Percentiles rank a stretch among this genome's conserved stretches.
Conservation (phyloP, 2,797 vertebrate species). For the Halcyon badia region DNA sequence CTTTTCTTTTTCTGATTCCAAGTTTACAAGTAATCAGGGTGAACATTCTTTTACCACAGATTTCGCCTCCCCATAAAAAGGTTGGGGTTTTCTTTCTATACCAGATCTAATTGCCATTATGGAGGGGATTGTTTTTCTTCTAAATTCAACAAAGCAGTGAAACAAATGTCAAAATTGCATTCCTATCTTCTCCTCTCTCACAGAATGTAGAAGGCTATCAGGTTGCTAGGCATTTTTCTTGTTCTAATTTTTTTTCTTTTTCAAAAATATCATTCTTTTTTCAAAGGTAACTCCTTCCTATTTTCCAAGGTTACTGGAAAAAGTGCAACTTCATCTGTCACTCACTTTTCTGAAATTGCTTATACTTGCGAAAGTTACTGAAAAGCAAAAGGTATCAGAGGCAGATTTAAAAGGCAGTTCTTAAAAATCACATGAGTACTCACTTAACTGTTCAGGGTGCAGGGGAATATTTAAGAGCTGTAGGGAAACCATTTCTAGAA, state of each 20-base stretch:
- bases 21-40: neutral
- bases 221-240: neutral
- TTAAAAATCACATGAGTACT: neutral
- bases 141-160: neutral
- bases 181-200: neutral
- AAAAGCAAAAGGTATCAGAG: neutral
- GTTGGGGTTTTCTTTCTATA: rapidly evolving
- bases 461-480: neutral
- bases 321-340: neutral
- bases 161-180: neutral
- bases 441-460: neutral
- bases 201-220: neutral
- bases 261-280: neutral
- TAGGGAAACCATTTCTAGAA: neutral
- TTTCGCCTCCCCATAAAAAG: neutral
- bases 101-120: neutral
- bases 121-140: neutral
- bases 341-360: neutral
- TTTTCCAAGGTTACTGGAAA: neutral
- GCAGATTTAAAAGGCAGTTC: neutral
- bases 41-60: neutral
- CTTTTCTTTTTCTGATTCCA: neutral
- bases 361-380: neutral
- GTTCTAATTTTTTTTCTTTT: neutral
- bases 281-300: neutral